phyloP scores from a whole-genome alignment of 1,140 invertebrate genomes.

The Trissolcus basalis region DNA sequence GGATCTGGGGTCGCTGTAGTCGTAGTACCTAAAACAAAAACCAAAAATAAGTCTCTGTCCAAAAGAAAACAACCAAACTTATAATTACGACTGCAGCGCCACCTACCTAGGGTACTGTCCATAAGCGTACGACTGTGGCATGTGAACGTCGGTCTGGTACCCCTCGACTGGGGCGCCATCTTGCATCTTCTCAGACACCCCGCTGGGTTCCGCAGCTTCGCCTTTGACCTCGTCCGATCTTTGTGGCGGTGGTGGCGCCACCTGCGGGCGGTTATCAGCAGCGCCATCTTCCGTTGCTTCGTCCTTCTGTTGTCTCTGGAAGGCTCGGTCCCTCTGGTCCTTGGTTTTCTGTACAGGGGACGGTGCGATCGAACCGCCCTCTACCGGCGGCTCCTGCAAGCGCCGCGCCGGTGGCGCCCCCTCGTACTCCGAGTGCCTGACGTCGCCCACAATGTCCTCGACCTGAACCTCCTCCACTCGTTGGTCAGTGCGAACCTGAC shows the following conservation, averaged over 20 bases:
- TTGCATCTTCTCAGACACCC: no score
- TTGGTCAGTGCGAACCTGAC: constrained; percentile 70
- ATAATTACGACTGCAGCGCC: no score
- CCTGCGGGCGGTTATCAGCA: constrained; percentile 42
- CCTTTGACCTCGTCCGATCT: neutral
- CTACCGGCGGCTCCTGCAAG: constrained; percentile 30
- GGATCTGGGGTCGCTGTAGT: constrained; percentile 70
- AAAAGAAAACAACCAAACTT: neutral
- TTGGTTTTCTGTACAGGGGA: neutral
- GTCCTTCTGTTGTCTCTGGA: constrained; percentile 14
- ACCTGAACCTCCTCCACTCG: constrained; percentile 72
- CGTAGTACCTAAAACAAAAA: constrained; percentile 66
- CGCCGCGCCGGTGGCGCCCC: constrained; percentile 51
- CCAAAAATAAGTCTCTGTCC: no score
- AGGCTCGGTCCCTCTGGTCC: constrained; percentile 21
- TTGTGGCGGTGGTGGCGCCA: constrained; percentile 3
- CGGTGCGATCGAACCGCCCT: constrained; percentile 41
- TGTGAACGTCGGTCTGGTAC: constrained; percentile 58
- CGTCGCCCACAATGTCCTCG: constrained; percentile 72
- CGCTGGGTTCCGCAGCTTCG: neutral
- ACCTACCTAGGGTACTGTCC: constrained; percentile 67
- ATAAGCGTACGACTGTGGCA: constrained; percentile 71
- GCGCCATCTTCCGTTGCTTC: constrained; percentile 6
- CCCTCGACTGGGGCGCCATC: constrained; percentile 32
- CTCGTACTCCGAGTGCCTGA: constrained; percentile 68